A percentile compares a stretch with the other conserved stretches of the same genome.
Conservation (phyloP, 2,113 vertebrate species). For the Theristicus caerulescens region DNA sequence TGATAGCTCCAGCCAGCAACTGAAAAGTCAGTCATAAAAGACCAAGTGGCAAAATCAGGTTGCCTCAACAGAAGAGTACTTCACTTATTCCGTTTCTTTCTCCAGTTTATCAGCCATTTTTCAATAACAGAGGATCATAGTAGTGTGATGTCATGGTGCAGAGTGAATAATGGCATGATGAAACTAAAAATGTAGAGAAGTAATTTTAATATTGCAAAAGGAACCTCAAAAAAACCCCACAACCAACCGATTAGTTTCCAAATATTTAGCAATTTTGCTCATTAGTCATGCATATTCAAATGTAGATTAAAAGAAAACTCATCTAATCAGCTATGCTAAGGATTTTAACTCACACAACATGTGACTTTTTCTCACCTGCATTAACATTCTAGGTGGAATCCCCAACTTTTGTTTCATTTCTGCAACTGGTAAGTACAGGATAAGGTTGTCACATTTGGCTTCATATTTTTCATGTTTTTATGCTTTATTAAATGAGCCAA, state of each 20-base stretch:
- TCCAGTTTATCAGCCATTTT: background rate
- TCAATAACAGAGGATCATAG: background rate
- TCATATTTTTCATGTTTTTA: background rate
- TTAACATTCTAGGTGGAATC: background rate
- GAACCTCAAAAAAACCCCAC: background rate
- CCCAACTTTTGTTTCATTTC: background rate
- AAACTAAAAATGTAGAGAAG: background rate
- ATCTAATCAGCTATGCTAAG: background rate
- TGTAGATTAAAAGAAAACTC: background rate
- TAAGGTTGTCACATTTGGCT: background rate
- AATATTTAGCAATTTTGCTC: background rate
- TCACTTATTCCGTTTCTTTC: background rate
- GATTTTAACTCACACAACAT: background rate
- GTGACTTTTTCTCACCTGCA: background rate
- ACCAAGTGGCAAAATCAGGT: background rate
- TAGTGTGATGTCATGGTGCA: background rate
- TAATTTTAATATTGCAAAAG: background rate
- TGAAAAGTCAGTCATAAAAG: background rate
- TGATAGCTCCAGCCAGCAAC: background rate
- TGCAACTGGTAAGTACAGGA: background rate
- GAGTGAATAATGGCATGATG: background rate
- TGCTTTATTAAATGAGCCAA: background rate
- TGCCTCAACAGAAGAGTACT: background rate
- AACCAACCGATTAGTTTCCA: background rate
- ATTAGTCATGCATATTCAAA: background rate